Evolutionary conservation across 2,888 invertebrate species (phyloP), one percentile per base, ranked within the genome.

Genomic region (Stenodera caucasica): DNA sequence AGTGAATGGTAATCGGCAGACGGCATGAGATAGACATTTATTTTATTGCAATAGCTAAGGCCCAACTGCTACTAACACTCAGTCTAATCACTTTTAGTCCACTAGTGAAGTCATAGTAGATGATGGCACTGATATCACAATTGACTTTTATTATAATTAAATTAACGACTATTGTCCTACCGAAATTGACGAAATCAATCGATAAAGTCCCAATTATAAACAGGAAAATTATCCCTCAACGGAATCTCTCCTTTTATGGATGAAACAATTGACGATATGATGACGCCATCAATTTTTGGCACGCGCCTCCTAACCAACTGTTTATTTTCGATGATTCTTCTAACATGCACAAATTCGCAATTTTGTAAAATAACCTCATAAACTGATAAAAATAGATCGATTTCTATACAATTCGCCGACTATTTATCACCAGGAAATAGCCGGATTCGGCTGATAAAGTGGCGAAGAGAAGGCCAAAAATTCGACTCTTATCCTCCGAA

Each of bases 11-110:
- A 74, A 75, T 75, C 73, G 72, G 72, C 69, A 69, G 70, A 72
- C 69, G 71, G 71, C 73, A 74, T 71, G 72, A 73, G 76, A 75
- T 71, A 70, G 72, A 75, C 77, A 75, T 77, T 76, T 76, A 76
- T 76, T 76, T 77, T 76, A 77, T 77, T 75, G 72, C 74, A 70
- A 73, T 76, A 72, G 72, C 72, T 65, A 69, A 65, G 70, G 72
- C 73, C 73, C 76, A 76, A 75, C 75, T 76, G 76, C 75, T 74
- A 69, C 74, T 70, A 71, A 70, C 74, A 74, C 72, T 73, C 71
- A 69, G 71, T 74, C 71, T 75, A 75, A 73, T 75, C 74, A 75
- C 72, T 72, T 71, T 45, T 21, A 3, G 9, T 9, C 64, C 65
- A 63, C 63, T 59, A 54, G 49, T 49, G 60, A 67, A 62, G 40